A percentile compares a stretch with the other conserved stretches of the same genome.
Evolutionary conservation across 2,888 invertebrate species (phyloP).

Genomic region (Saturnia japonica): DNA sequence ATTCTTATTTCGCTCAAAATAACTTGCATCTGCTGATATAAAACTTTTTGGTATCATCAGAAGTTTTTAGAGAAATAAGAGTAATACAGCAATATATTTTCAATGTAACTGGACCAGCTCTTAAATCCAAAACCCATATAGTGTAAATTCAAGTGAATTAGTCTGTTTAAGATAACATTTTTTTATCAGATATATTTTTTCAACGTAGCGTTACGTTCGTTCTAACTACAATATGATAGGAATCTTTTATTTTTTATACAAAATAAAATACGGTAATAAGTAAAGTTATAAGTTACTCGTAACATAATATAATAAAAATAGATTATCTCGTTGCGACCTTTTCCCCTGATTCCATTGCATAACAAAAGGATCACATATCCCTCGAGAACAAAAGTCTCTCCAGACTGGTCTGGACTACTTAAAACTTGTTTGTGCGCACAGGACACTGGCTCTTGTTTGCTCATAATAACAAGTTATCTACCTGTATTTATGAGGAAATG

Average conservation of each 20-base stretch:
- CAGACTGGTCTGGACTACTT: not conserved
- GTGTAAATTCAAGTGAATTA: too few species aligned
- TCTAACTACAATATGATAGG: too few species aligned
- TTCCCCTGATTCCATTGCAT: not conserved
- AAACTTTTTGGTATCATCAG: not conserved
- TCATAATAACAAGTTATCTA: not conserved
- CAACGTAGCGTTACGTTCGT: too few species aligned
- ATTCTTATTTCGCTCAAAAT: not conserved
- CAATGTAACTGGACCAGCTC: too few species aligned
- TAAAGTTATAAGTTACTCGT: too few species aligned
- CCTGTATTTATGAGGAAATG: not conserved
- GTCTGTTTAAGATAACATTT: too few species aligned
- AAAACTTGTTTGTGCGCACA: not conserved
- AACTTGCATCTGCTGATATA: not conserved
- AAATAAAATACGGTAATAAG: too few species aligned
- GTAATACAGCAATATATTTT: too few species aligned
- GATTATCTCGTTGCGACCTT: not conserved
- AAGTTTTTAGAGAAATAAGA: not conserved
- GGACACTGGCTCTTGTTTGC: not conserved
- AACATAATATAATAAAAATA: not conserved
- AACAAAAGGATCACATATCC: not conserved
- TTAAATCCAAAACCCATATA: too few species aligned
- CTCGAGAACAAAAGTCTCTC: constrained; percentile 1
- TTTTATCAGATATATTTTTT: too few species aligned
- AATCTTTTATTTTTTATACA: too few species aligned